Percentiles rank a stretch among this genome's conserved stretches.
These are phyloP conservation scores for Chydorus sphaericus DNA, from an alignment of 2,888 invertebrate species.

Conservation along the genomic window DNA sequence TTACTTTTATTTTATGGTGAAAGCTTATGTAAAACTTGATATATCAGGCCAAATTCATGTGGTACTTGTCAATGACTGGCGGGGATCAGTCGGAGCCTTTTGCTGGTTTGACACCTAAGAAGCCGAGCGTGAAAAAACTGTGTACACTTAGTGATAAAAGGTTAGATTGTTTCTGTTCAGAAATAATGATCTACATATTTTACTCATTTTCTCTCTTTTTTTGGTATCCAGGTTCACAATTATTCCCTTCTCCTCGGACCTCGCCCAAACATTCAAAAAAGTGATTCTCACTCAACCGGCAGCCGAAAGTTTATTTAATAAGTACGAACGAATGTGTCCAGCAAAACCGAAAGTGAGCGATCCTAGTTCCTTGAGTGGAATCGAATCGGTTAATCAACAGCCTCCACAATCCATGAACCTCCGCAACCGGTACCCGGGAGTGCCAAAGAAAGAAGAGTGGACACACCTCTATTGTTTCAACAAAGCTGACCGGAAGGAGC, in stretches of 20 bases:
- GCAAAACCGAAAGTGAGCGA: constrained; percentile 4
- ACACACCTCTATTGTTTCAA: constrained; percentile 16
- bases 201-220: background rate
- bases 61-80: constrained; percentile 1
- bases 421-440: constrained; percentile 7
- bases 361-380: background rate
- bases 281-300: background rate
- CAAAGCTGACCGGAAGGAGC: constrained; percentile 14
- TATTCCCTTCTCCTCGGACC: constrained; percentile 4
- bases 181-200: background rate
- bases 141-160: constrained; percentile 2
- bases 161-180: background rate
- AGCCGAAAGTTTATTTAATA: background rate
- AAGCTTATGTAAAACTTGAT: background rate
- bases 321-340: constrained; percentile 15
- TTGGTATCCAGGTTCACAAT: background rate
- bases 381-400: background rate
- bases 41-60: background rate
- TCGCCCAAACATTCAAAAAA: background rate
- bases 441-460: constrained; percentile 10
- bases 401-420: background rate
- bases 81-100: background rate
- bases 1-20: background rate
- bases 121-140: background rate
- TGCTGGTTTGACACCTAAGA: background rate